phyloP scores from a whole-genome alignment of 2,113 vertebrate species.

The Motacilla alba region DNA sequence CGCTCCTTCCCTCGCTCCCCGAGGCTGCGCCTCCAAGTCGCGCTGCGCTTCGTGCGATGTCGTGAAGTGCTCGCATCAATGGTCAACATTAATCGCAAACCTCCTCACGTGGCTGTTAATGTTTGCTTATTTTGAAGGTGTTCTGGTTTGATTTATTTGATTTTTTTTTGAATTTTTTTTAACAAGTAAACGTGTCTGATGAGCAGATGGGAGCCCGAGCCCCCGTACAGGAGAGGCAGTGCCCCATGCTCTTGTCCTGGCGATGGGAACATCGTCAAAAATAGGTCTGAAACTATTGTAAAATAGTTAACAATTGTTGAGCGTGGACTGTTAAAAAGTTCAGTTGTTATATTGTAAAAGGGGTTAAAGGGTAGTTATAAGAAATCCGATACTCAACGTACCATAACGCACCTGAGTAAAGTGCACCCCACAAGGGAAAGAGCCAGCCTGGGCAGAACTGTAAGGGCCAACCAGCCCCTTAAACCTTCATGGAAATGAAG shows the following conservation, averaged over 20 bases:
- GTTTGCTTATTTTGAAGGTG: background rate
- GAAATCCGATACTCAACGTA: background rate
- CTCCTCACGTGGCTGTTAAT: fast-evolving
- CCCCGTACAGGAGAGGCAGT: fast-evolving
- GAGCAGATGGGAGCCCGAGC: fast-evolving
- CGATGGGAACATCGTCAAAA: background rate
- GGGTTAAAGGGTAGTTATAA: background rate
- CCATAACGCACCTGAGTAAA: background rate
- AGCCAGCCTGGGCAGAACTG: background rate
- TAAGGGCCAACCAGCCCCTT: background rate
- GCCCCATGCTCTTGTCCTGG: fast-evolving
- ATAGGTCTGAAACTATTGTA: background rate
- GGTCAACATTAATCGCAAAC: fast-evolving
- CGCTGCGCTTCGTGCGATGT: fast-evolving
- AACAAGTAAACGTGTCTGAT: background rate
- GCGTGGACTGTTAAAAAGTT: background rate
- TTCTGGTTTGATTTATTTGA: fast-evolving
- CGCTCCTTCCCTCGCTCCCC: fast-evolving
- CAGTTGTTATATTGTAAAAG: background rate
- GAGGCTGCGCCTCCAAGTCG: fast-evolving
- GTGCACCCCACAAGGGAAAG: background rate
- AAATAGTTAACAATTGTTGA: background rate
- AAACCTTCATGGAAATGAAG: background rate
- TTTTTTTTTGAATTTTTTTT: fast-evolving
- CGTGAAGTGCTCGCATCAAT: fast-evolving